Evolutionary conservation across 2,797 vertebrate genomes (phyloP).

Genomic region (Gymnopithys bicolor): DNA sequence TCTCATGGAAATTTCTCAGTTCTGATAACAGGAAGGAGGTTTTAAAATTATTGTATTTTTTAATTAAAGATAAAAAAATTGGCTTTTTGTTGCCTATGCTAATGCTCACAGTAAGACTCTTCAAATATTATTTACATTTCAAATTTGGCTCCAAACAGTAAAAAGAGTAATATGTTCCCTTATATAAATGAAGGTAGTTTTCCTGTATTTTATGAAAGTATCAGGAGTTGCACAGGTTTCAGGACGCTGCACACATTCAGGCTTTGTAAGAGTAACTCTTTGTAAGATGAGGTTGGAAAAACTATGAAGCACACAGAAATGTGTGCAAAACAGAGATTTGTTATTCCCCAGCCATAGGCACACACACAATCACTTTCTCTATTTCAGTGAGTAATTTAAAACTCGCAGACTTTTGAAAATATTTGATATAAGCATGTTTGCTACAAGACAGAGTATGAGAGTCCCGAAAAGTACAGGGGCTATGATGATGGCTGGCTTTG

Average conservation of each 20-base stretch:
- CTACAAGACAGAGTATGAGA: neutral
- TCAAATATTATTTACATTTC: constrained; percentile 3
- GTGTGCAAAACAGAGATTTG: neutral
- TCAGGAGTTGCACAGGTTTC: constrained; percentile 22
- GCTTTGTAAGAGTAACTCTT: neutral
- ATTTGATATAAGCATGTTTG: neutral
- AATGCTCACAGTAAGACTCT: neutral
- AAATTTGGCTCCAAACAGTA: neutral
- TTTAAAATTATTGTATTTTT: neutral
- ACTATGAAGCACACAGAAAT: neutral
- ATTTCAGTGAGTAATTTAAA: neutral
- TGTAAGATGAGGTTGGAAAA: neutral
- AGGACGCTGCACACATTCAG: constrained; percentile 8
- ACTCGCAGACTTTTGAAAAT: neutral
- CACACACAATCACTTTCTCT: neutral
- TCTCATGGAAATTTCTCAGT: neutral
- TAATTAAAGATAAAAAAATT: neutral
- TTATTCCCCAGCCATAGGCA: neutral
- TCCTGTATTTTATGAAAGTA: constrained; percentile 16
- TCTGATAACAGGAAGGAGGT: neutral
- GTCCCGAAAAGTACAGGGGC: neutral
- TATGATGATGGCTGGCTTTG: neutral
- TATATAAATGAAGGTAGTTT: neutral
- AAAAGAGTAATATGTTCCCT: neutral
- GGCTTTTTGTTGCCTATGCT: neutral